phyloP scores from a whole-genome alignment of 2,888 invertebrate species.

The Aethes cnicana region DNA sequence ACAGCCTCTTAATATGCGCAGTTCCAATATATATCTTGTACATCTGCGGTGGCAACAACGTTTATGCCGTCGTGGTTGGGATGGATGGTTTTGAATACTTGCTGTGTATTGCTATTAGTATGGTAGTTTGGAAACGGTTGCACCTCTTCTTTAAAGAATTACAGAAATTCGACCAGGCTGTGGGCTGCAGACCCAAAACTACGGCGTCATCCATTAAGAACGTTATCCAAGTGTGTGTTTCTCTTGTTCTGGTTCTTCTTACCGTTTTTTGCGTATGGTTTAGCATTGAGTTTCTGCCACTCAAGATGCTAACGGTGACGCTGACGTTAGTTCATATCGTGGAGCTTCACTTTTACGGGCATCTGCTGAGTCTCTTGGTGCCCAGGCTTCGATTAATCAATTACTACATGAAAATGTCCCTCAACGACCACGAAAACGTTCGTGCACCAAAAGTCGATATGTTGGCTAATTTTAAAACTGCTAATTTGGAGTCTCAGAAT shows the following conservation, averaged over 20 bases:
- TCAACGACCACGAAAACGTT: constrained; percentile 38
- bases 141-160: constrained; percentile 47
- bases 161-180: constrained; percentile 50
- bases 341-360: constrained; percentile 55
- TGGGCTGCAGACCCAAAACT: constrained; percentile 48
- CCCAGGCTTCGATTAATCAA: constrained; percentile 55
- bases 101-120: constrained; percentile 41
- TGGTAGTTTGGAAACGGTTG: constrained; percentile 44
- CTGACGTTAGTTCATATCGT: constrained; percentile 42
- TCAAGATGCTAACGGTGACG: constrained; percentile 41
- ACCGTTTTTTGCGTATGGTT: constrained; percentile 29
- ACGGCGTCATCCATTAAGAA: constrained; percentile 45
- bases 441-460: constrained; percentile 40
- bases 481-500: constrained; percentile 36
- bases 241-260: constrained; percentile 32
- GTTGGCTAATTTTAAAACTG: constrained; percentile 38
- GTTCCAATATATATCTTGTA: constrained; percentile 21
- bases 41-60: background rate
- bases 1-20: constrained; percentile 35
- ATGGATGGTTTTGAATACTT: constrained; percentile 35
- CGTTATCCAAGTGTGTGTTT: constrained; percentile 37
- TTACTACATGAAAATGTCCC: constrained; percentile 49
- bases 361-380: constrained; percentile 52
- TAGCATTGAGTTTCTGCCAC: constrained; percentile 17
- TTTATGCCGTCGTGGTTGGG: background rate